A percentile compares a stretch with the other conserved stretches of the same genome.
Evolutionary conservation across 2,888 invertebrate species (phyloP).

Genomic region (Brachyptera putata): DNA sequence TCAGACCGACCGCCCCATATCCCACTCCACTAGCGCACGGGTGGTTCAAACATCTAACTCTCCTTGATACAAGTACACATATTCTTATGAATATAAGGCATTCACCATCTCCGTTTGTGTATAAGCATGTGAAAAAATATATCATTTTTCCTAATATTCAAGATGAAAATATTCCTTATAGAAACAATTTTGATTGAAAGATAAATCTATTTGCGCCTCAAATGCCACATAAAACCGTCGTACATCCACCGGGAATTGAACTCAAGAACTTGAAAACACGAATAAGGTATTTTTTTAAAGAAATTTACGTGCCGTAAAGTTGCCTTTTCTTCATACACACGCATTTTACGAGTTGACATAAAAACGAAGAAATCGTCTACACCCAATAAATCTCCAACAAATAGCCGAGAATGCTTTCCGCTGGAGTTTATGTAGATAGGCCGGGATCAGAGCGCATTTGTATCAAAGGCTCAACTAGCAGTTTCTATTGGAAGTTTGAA

Average conservation of each 20-base stretch:
- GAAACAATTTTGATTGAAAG: no score
- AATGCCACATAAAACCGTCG: no score
- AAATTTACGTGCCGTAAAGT: not conserved
- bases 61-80: no score
- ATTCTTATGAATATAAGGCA: no score
- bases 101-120: no score
- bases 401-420: not conserved
- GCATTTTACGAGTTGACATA: slow-evolving; percentile 11
- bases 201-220: no score
- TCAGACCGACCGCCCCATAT: no score
- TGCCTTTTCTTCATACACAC: not conserved
- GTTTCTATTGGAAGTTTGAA: not conserved
- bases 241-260: slow-evolving; percentile 3
- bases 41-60: no score
- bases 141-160: no score
- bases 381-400: not conserved
- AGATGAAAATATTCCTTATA: no score
- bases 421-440: not conserved
- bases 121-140: no score
- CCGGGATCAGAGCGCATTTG: not conserved
- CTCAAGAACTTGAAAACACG: not conserved
- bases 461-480: not conserved
- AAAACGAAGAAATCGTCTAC: slow-evolving; percentile 1
- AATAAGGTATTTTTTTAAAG: not conserved
- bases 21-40: no score